Evolutionary conservation across 1,140 invertebrate genomes (phyloP), one percentile per base, ranked within the genome.

Genomic region (Aphidius gifuensis): DNA sequence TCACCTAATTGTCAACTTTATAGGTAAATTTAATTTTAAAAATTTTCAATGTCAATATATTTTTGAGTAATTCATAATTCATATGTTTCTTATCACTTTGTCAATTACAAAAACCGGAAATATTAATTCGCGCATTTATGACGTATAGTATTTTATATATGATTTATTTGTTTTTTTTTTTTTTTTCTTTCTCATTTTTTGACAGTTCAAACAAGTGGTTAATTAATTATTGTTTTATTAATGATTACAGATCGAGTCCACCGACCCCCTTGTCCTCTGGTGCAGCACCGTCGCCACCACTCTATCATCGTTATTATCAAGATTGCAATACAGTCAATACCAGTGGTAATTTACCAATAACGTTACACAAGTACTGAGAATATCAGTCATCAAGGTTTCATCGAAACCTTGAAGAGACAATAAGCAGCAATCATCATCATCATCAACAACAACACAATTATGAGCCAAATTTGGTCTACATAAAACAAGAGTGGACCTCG

Each of bases 341-440:
- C 51, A 80, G 77, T 56, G 78, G 78, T 6, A 81, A 81, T 71
- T 49, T 81, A 58, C 78, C 80, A 6, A 79, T 81, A 68, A 78
- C 80, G 69, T 64, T 81, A 47, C 80, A 79, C 60, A 80, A 80
- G 63, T 81, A 81, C 80, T 81, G 80, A 81, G 80, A 79, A 67
- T 81, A 79, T 62, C 74, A 77, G 64, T 77, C 77, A 75, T 80
- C 80, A 80, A 81, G 80, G 72, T 73, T 73, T 68, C 71, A 74
- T 44, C 64, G 72, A 54, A 69, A 68, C 66, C 73, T 75, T 75
- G 73, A 73, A 68, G 47, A 42, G 23, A 32, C 54, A 44, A 47
- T 45, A 63, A 71, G 44, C 61, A 65, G 3, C 66, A 68, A 66
- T 58, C 61, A 62, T 62, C 16, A 60, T 47, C 48, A 48, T 58